phyloP scores from a whole-genome alignment of 2,113 vertebrate genomes.

The Hemichromis elongatus region DNA sequence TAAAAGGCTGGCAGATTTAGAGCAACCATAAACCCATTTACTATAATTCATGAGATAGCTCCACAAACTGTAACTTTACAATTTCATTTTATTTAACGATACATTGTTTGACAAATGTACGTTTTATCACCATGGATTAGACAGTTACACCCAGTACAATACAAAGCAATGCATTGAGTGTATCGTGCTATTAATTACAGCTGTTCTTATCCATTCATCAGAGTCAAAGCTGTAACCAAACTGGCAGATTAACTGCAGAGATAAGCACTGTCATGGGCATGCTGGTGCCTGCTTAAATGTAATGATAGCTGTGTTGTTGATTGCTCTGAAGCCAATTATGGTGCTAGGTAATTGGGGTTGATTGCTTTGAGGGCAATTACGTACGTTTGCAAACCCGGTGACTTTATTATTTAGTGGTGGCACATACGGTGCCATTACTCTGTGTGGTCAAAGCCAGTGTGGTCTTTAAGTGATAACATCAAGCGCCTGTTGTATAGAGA shows the following conservation, averaged over 20 bases:
- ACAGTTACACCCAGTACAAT: not conserved
- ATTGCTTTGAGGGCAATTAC: conserved; percentile 70
- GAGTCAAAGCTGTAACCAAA: conserved; percentile 16
- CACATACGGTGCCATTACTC: conserved; percentile 30
- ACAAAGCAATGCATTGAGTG: not conserved
- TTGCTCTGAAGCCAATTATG: conserved; percentile 60
- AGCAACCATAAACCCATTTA: not conserved
- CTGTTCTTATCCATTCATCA: conserved; percentile 6
- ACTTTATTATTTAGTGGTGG: conserved; percentile 38
- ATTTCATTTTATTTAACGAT: not conserved
- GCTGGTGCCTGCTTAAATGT: conserved; percentile 55
- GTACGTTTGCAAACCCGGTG: conserved; percentile 24
- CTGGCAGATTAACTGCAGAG: conserved; percentile 44
- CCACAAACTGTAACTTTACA: not conserved
- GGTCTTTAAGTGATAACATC: conserved; percentile 44
- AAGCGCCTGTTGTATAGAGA: not conserved
- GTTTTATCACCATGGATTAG: not conserved
- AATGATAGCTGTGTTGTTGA: conserved; percentile 62
- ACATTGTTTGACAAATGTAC: not conserved
- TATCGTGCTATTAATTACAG: not conserved
- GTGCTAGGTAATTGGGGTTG: conserved; percentile 59
- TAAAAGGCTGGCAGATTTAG: not conserved
- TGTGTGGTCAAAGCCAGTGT: conserved; percentile 43
- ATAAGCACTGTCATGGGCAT: conserved; percentile 61
- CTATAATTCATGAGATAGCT: not conserved